Conservation (phyloP, 2,113 vertebrate genomes). For the Sclerurus mexicanus region DNA sequence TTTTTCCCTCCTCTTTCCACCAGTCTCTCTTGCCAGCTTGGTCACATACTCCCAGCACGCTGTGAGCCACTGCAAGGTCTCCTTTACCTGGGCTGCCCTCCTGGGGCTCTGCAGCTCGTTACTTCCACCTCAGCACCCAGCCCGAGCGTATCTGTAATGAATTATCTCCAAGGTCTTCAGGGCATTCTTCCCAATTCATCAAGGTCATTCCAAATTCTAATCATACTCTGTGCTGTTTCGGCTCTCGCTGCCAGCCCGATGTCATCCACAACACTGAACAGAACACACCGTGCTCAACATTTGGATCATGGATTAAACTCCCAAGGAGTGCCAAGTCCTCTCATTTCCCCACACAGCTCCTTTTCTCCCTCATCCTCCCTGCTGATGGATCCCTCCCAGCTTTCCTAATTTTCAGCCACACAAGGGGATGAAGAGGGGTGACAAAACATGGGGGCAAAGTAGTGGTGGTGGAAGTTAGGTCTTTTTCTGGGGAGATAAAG, state of each 20-base stretch:
- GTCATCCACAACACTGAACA: background rate
- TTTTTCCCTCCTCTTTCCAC: background rate
- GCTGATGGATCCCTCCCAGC: background rate
- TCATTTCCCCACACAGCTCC: background rate
- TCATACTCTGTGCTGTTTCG: background rate
- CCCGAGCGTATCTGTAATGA: background rate
- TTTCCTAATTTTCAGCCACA: background rate
- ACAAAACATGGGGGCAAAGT: background rate
- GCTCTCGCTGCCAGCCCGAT: background rate
- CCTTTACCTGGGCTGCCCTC: background rate
- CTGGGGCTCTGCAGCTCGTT: background rate
- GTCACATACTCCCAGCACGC: background rate
- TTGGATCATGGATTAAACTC: background rate
- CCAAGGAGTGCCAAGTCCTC: background rate
- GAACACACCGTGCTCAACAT: background rate
- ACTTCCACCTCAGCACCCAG: background rate
- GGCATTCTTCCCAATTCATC: background rate
- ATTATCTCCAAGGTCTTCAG: background rate
- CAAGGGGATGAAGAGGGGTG: background rate
- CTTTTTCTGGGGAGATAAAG: background rate
- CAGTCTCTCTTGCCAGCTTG: background rate
- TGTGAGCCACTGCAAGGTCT: background rate
- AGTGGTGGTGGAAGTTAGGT: background rate
- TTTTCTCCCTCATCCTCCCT: background rate
- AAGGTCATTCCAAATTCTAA: background rate